phyloP scores from a whole-genome alignment of 2,797 vertebrate species.

The Paedocypris micromegethes region DNA sequence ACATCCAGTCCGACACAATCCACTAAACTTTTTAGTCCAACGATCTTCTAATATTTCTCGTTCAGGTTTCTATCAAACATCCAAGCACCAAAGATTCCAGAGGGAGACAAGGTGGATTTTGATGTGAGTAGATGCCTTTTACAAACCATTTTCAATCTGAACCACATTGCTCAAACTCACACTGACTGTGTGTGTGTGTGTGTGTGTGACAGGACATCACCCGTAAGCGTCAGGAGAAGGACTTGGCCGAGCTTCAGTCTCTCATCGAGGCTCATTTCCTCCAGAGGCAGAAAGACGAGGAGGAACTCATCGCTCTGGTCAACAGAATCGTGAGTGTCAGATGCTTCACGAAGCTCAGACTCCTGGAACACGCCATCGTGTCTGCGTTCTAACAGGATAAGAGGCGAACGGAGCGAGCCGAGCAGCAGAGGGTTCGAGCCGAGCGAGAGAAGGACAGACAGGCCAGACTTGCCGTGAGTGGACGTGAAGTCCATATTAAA shows the following conservation, averaged over 20 bases:
- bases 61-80: conserved; percentile 68
- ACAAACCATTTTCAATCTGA: background rate
- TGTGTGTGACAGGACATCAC: conserved; percentile 81
- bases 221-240: conserved; percentile 96
- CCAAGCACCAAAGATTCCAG: conserved; percentile 88
- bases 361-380: too few species aligned
- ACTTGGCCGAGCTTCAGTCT: conserved; percentile 89
- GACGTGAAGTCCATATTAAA: background rate
- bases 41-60: conserved; percentile 1
- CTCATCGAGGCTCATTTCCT: conserved; percentile 95
- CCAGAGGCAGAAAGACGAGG: conserved; percentile 93
- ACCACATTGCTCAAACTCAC: background rate
- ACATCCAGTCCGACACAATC: background rate
- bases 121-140: conserved; percentile 76
- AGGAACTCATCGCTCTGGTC: conserved; percentile 88
- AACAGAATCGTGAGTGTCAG: conserved; percentile 82
- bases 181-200: conserved; percentile 16
- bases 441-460: conserved; percentile 94
- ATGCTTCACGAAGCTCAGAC: too few species aligned
- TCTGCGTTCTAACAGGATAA: conserved; percentile 77
- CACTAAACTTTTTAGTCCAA: background rate
- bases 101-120: conserved; percentile 97
- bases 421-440: conserved; percentile 85
- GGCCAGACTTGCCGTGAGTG: conserved; percentile 78
- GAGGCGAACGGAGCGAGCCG: conserved; percentile 86